Evolutionary conservation across 2,888 invertebrate species (phyloP), one percentile per base, ranked within the genome.

Genomic region (Perizoma flavofasciatum): DNA sequence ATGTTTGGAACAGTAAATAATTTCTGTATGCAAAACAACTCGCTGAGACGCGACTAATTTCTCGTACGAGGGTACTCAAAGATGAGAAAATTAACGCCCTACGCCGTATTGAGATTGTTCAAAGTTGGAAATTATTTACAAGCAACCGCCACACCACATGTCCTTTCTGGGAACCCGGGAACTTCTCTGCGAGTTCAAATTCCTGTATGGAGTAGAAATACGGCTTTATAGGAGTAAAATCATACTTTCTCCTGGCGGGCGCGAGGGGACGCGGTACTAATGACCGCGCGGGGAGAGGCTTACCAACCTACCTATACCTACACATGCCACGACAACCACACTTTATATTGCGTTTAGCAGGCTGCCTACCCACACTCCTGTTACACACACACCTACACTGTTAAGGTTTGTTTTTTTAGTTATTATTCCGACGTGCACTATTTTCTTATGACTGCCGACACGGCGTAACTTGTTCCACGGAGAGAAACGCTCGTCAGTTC

Each of bases 191-290:
- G 86, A 88, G 85, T 88, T 91, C 88, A 88, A 89, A 92, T 92
- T 90, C 89, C 91, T 89, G 89, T 91, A 90, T 91, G 90, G 86
- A 91, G 91, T 91, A 90, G 92, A 90, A 92, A 91, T 92, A 90
- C 91, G 88, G 90, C 90, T 91, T 92, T 92, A 91, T 91, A 88
- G 89, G 91, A 91, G 90, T 89, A 91, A 91, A 92, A 91, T 92
- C 92, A 90, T 91, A 92, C 91, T 92, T 92, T 92, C 91, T 90
- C 91, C 83, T 85, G 81, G 77, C 84, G 82, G 83, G 84, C 74
- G 84, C 72, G 85, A 22, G 22, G 81, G 85, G 85, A 83, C 71
- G 82, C 79, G 85, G 83, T 78, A 82, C 92, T 92, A 92, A 92
- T 92, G 92, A 92, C 92, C 88, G 92, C 92, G 92, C 87, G 92